Evolutionary conservation across 2,113 vertebrate species (phyloP), one percentile per base, ranked within the genome.

Genomic region (Phalacrocorax brasilianus): DNA sequence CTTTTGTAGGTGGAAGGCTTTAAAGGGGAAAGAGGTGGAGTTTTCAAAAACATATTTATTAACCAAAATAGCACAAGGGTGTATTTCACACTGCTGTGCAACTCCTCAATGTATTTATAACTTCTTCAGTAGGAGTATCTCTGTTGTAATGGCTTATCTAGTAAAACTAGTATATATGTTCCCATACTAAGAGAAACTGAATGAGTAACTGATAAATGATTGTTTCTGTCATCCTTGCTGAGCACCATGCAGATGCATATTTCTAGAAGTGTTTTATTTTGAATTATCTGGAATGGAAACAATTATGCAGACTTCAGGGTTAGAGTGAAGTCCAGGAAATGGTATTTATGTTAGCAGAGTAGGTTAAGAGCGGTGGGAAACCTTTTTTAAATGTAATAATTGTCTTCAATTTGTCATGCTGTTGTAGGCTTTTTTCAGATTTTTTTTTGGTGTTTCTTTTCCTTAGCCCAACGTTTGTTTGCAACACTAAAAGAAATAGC

Each of bases 1-100:
- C 85, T 85, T 95, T 91, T 82, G 68, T 90, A 56, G 79, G 63
- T 70, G 79, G 93, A 92, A 95, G 91, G 50, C 53, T 91, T 82
- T 86, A 72, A 88, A 91, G 45, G 15, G 42, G 50, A 72, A 85
- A 72, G 73, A 95, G 53, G 62, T 95, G 73, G 67, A 61, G 62
- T 95, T 95, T 90, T 93, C 30, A 55, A 40, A 88, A 95, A 68
- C 42, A 53, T 87, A 79, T 97, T 89, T 84, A 84, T 70, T 95
- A 91, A 90, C 49, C 33, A 32, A 85, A 94, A 72, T 92, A 68
- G 59, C 79, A 50, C 26, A 67, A 77, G 38, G 27, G 26, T 73
- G 77, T 85, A 28, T 80, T 89, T 95, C 53, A 79, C 10, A 13
- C 16, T 55, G 53, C 63, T 78, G 16, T 85, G 47, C 26, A 82